Percentiles rank a stretch among this genome's conserved stretches.
Conservation (phyloP, 2,888 invertebrate genomes). For the Cancer borealis region DNA sequence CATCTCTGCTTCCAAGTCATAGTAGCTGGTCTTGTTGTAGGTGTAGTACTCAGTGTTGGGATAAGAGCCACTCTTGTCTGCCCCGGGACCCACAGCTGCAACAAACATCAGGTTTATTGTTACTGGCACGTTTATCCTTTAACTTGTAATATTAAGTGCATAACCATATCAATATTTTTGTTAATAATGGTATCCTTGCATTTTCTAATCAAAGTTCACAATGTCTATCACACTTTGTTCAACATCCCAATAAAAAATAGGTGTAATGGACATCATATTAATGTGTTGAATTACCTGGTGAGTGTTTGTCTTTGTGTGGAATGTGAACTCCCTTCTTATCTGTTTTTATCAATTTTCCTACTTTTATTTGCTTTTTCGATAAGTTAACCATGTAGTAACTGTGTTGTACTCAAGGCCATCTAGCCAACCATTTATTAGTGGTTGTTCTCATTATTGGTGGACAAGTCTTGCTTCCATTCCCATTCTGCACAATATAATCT, state of each 20-base stretch:
- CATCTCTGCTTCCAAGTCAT: slow-evolving; percentile 93
- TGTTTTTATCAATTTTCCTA: background rate
- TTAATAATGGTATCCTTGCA: too few relatives aligned
- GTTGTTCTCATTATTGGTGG: background rate
- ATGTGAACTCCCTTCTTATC: background rate
- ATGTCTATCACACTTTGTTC: too few relatives aligned
- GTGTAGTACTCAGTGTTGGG: slow-evolving; percentile 94
- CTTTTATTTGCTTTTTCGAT: background rate
- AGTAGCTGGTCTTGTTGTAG: slow-evolving; percentile 88
- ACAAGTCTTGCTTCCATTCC: background rate
- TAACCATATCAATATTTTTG: background rate
- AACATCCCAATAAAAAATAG: background rate
- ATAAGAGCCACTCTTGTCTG: slow-evolving; percentile 86
- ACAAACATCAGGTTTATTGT: background rate
- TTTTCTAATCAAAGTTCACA: background rate
- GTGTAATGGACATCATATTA: background rate
- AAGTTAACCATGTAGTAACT: background rate
- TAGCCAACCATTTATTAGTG: background rate
- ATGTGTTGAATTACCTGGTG: too few relatives aligned
- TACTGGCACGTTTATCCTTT: background rate
- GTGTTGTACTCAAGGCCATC: background rate
- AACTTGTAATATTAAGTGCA: background rate
- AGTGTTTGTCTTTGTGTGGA: background rate
- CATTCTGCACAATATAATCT: background rate
- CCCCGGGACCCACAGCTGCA: slow-evolving; percentile 82